Percentiles rank a stretch among this genome's conserved stretches.
Evolutionary conservation across 2,888 invertebrate genomes (phyloP).

Genomic region (Melanophora roralis): DNA sequence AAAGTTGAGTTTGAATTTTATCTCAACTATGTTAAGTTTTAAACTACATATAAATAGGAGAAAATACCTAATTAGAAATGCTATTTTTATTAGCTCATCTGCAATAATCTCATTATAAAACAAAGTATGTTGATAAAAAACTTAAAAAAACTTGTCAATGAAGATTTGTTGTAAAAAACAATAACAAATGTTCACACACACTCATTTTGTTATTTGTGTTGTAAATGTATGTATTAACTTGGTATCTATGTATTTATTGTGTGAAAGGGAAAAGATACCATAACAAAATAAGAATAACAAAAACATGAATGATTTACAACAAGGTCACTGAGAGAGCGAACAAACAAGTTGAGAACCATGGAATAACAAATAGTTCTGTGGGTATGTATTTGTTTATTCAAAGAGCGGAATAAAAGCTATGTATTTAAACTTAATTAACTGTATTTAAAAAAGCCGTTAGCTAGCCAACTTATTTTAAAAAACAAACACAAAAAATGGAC

Average conservation of each 20-base stretch:
- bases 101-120: neutral
- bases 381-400: neutral
- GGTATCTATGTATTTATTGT: too few species aligned
- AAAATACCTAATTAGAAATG: too few species aligned
- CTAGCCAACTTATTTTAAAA: neutral
- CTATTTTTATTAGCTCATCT: neutral
- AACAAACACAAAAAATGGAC: neutral
- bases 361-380: neutral
- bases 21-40: too few species aligned
- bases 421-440: conserved; percentile 20
- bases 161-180: neutral
- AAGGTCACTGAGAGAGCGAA: conserved; percentile 43
- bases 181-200: too few species aligned
- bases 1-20: too few species aligned
- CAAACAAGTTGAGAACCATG: neutral
- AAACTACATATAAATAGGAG: too few species aligned
- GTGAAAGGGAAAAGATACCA: neutral
- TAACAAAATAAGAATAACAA: neutral
- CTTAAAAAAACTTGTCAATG: neutral
- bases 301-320: conserved; percentile 47
- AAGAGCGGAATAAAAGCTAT: neutral
- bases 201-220: too few species aligned
- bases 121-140: neutral
- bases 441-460: conserved; percentile 12
- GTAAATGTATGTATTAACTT: too few species aligned